Evolutionary conservation across 2,797 vertebrate species (phyloP), one percentile per base, ranked within the genome.

Genomic region (Chiropotes sagulatus): DNA sequence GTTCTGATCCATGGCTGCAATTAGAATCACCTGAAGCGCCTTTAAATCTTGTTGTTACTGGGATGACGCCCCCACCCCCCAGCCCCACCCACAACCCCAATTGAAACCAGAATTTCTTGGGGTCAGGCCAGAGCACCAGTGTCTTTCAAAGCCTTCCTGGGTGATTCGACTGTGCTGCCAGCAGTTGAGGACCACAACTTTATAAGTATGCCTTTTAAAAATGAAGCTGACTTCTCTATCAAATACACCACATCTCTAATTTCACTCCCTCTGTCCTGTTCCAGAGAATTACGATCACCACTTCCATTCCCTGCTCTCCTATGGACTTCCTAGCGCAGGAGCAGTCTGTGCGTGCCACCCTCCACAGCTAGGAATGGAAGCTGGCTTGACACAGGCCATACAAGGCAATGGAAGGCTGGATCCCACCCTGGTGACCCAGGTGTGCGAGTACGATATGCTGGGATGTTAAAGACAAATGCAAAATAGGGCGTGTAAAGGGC

Each of bases 281-380:
- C 44, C 78, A 93, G 41, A 75, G 95, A 79, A 46, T 58, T 57
- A 33, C 17, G 4, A 57, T 58, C 79, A 54, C 75, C 26, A 46
- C 24, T 12, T 93, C 72, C 52, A 64, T 5, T 19, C 4, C 28
- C 28, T 15, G 30, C 17, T 1, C n/a, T 4, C 28, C 22, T 0
- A 4, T 12, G 11, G 3, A 1, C 70, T 76, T 67, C n/a, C 10
- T 12, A 0, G 13, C 0, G 2, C 1, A 8, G 14, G 24, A 8
- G n/a, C 52, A 83, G 70, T 44, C 46, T 26, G 26, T 15, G 26
- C 19, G 4, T 28, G 28, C 10, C 17, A 3, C n/a, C 24, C 48
- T 20, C 15, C 67, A 22, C 2, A 4, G 33, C 61, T 5, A 22
- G 13, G 52, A 36, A 14, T 8, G 11, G 50, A 24, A 22, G 13